Base-by-base conservation (phyloP, 2,113 vertebrate genomes). In the Tiliqua scincoides region DNA sequence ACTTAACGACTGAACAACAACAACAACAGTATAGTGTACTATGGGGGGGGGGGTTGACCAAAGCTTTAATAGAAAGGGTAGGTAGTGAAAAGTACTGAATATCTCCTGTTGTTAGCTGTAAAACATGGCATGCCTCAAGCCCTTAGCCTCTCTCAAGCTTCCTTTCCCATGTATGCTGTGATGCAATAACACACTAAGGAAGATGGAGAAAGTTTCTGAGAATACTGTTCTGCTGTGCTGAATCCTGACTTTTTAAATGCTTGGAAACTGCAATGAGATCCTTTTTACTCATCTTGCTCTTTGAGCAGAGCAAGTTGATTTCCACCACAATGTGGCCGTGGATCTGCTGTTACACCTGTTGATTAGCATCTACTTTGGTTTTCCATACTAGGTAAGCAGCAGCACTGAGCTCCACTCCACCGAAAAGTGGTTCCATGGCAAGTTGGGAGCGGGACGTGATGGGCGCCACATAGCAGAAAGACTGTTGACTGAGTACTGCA, bases 361-460 rank as follows among this genome's bases (percentile, higher is more conserved):
- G 37, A 27, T 10, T 15, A n/a, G 37, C 43, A 8, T 3, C 27
- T 32, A 17, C 27, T 40, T 84, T 43, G 1, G 65, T 75, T 86
- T 86, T 2, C 2, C 82, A 25, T 85, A 9, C 4, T 90, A 99
- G 98, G 96, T 96, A 83, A 97, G 97, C 62, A 97, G 97, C 81
- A 98, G 97, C 85, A 98, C 98, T 0, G 98, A 99, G 94, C 97
- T 99, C 54, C 99, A 99, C 63, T 97, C 99, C 82, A 97, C 96
- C 0, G 98, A 99, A 96, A 99, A 99, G 90, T 99, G 99, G 99
- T 99, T 99, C 91, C 99, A 99, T 0, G 99, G 99, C 82, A 99
- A 99, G 94, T 95, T 99, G 23, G 99, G 98, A 0, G 98, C 98
- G 0, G 99, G 99, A 0, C 98, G 99, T 0, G 98, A 99, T 0